phyloP scores from a whole-genome alignment of 2,888 invertebrate genomes.

The Torymus auratus region DNA sequence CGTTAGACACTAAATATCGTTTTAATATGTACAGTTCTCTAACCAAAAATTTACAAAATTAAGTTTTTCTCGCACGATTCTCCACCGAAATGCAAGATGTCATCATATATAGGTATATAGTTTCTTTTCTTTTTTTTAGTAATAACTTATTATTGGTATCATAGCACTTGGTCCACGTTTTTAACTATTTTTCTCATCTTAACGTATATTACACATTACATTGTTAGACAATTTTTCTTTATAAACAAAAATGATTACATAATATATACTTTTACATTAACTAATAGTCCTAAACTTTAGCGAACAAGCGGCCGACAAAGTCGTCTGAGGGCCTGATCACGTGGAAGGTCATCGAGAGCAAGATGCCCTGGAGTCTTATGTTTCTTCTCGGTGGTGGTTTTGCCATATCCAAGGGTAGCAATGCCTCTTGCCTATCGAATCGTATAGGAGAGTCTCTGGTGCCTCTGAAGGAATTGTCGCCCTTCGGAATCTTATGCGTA shows the following conservation, averaged over 20 bases:
- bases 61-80: too few species aligned
- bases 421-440: constrained; percentile 77
- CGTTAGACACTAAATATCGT: background rate
- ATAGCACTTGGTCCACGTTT: constrained; percentile 24
- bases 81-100: too few species aligned
- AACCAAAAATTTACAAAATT: too few species aligned
- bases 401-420: constrained; percentile 79
- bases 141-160: constrained; percentile 2
- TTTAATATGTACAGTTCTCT: constrained; percentile 19
- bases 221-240: background rate
- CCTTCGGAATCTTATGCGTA: constrained; percentile 75
- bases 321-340: constrained; percentile 75
- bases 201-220: background rate
- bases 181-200: background rate
- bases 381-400: constrained; percentile 81
- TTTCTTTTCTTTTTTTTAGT: too few species aligned
- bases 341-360: constrained; percentile 78
- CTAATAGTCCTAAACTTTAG: constrained; percentile 37
- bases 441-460: constrained; percentile 76
- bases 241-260: too few species aligned
- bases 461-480: constrained; percentile 72
- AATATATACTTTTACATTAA: too few species aligned
- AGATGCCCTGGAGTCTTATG: constrained; percentile 80
- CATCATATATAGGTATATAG: too few species aligned
- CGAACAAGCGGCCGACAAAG: constrained; percentile 62